Percentiles rank a stretch among this genome's conserved stretches.
These are phyloP conservation scores for Drosophila subpulchrella DNA, from an alignment of 1,140 invertebrate genomes.

Conservation along the genomic window DNA sequence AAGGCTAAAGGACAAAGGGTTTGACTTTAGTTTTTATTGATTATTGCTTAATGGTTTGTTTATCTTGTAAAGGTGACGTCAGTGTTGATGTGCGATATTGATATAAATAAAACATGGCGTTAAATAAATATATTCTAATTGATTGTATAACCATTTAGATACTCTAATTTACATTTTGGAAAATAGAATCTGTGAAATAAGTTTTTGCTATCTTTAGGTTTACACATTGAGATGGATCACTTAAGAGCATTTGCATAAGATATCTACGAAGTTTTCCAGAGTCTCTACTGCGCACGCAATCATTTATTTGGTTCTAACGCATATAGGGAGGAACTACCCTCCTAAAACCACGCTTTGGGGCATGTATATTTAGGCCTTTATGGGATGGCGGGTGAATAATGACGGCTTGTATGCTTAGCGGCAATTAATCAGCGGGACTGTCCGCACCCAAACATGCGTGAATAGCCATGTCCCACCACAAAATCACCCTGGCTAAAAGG, in stretches of 20 bases:
- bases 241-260: background rate
- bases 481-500: constrained; percentile 15
- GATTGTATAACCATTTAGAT: too few species aligned
- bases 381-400: constrained; percentile 63
- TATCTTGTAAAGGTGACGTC: background rate
- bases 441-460: constrained; percentile 79
- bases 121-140: background rate
- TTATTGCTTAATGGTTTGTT: constrained; percentile 17
- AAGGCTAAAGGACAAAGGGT: constrained; percentile 19
- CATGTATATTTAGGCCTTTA: constrained; percentile 49
- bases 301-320: background rate
- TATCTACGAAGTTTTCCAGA: background rate
- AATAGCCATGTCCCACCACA: constrained; percentile 42
- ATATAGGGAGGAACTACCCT: constrained; percentile 21
- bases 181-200: too few species aligned
- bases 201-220: background rate
- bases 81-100: background rate
- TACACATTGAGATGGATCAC: background rate
- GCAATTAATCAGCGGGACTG: constrained; percentile 82
- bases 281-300: background rate
- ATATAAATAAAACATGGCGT: background rate
- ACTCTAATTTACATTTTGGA: too few species aligned
- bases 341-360: background rate
- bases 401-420: constrained; percentile 74
- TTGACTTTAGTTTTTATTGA: constrained; percentile 11